These are phyloP conservation scores for Serilophus lunatus DNA, from an alignment of 2,113 vertebrate species.

Conservation along the genomic window DNA sequence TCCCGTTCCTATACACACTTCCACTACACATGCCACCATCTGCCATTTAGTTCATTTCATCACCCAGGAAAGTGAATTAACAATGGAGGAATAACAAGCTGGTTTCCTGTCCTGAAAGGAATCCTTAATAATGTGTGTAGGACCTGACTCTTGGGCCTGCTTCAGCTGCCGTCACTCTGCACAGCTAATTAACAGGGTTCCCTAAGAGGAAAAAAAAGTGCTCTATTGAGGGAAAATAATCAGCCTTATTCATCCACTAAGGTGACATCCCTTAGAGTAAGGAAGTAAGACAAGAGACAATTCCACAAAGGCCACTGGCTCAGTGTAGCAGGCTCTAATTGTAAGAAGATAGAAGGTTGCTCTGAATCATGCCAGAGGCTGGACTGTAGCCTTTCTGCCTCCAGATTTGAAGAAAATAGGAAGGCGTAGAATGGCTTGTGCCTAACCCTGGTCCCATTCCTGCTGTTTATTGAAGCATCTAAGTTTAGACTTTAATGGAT, in stretches of 20 bases:
- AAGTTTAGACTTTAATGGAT: background rate
- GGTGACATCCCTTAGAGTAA: background rate
- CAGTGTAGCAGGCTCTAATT: background rate
- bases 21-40: background rate
- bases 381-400: background rate
- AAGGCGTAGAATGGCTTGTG: background rate
- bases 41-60: background rate
- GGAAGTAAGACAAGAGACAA: background rate
- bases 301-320: background rate
- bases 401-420: background rate
- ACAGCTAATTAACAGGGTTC: background rate
- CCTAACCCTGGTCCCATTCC: background rate
- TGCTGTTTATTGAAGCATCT: background rate
- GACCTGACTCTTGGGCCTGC: background rate
- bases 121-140: background rate
- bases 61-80: constrained; percentile 9
- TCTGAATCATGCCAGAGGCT: background rate
- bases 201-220: background rate
- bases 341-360: background rate
- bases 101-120: constrained; percentile 5
- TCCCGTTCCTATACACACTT: background rate
- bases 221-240: background rate
- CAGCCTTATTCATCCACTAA: background rate
- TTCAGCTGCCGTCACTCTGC: background rate
- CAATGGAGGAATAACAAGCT: background rate